Evolutionary conservation across 2,888 invertebrate genomes (phyloP), one percentile per base, ranked within the genome.

Genomic region (Glaucopsyche alexis): DNA sequence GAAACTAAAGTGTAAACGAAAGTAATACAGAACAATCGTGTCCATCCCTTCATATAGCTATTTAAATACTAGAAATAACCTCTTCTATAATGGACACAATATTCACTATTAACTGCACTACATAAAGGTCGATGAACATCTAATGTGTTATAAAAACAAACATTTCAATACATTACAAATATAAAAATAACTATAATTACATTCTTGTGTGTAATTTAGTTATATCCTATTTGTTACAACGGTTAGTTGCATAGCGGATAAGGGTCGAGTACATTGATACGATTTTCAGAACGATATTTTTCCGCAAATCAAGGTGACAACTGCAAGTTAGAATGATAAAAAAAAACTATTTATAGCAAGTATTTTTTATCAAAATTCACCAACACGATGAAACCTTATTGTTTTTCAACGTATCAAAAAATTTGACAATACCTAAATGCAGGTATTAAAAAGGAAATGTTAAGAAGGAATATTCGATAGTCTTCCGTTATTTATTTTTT

Each of bases 171-270:
- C 47, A 69, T 69, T 69, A 69, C 45, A 69, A 66, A 66, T 49
- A 49, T 69, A 69, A 45, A 67, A 69, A 69, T 69, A 69, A 69
- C 69, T 45, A 67, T 67, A 67, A 67, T 69, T 69, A 69, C 69
- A 69, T 69, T 69, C 69, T 29, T 8, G 19, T 47, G 29, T 69
- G 49, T 49, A 69, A 49, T 69, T 69, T 49, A 69, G 69, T 69
- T 69, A 69, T 69, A 49, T 14, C 45, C 69, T 69, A 45, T 49
- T 69, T 69, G 45, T 49, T 49, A 47, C 29, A 60, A 60, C 47
- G 16, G 67, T 45, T 67, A 69, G 13, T 49, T 69, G n/a, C 69
- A 69, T 69, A 65, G 64, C 47, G 9, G 47, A 8, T 60, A 60
- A 1, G 29, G 14, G 11, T 5, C 60, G 29, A 13, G 13, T 14